Evolutionary conservation across 2,797 vertebrate genomes (phyloP), one percentile per base, ranked within the genome.

Genomic region (Myoxocephalus aenaeus): DNA sequence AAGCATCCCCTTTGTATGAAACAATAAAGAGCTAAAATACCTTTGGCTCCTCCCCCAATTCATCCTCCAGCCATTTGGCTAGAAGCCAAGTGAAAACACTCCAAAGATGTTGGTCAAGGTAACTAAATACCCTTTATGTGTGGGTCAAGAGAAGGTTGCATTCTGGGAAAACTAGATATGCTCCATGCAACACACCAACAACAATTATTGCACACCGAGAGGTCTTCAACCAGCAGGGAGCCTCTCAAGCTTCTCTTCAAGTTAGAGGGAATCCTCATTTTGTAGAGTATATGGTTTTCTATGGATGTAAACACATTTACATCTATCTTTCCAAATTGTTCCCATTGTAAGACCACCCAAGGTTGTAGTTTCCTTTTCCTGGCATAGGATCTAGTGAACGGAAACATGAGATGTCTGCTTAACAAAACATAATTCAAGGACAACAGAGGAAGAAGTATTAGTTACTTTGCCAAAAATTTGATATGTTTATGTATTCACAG

Each of bases 301-400:
- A 82, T 80, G 74, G 76, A 77, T 73, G 25, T 61, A 75, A 81
- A 65, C 15, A 32, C n/a, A 75, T 59, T 59, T 48, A 68, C 46
- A 83, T 83, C 32, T 68, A 73, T 69, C 70, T 80, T 69, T 70
- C 51, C 58, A 87, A 85, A 85, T 75, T 54, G 25, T 75, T 86
- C 34, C 81, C 67, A 82, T 80, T 86, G 64, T 64, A 65, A 66
- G 83, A 86, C 83, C 87, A 86, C 85, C 79, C 79, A 81, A 64
- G 66, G 88, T 58, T 87, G 78, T 67, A 83, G 27, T 79, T 46
- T 88, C 22, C 74, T 86, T 87, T 92, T 90, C 85, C 85, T 91
- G 85, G 85, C 81, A 53, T 10, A 15, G 10, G 38, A 77, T 84
- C 18, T 48, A 53, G 57, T 80, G 42, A 59, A 77, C 2, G 29